Base-by-base conservation (phyloP, 35 echinoderm and acorn worm species). In the Anneissia japonica region DNA sequence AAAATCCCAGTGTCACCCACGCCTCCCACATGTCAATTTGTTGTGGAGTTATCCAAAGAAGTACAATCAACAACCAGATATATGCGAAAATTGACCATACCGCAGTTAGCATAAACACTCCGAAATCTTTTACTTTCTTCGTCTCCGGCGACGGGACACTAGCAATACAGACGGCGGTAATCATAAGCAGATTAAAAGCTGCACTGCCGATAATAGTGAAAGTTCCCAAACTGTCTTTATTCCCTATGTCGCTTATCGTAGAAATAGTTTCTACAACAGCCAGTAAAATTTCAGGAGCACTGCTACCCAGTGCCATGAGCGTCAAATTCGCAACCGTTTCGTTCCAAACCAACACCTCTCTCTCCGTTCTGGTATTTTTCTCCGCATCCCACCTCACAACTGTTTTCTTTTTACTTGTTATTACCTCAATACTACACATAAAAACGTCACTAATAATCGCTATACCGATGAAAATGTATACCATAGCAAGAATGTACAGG, bases 11-110 rank as follows among this genome's bases (percentile, higher is more conserved):
- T 0, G 95, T 98, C 6, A 98, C 87, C 95, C 95, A 98, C 0
- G 95, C 95, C 72, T 98, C 95, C 92, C 86, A 89, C 21, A 93
- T 83, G 30, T 88, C 83, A 10, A 98, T 82, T 36, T 85, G 36
- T 38, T 86, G 89, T 32, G 81, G 92, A 26, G 88, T 38, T 34
- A 80, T 78, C 82, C 79, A 91, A n/a, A 93, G 55, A 14, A 93
- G 80, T 19, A 98, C 95, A 55, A 93, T 32, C 36, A 87, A 85
- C 73, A 98, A 90, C 95, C 95, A 98, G 14, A 98, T 34, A 84
- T 98, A 98, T 56, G 95, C 95, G 88, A 93, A 98, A 85, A 98
- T 94, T 32, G 95, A 98, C 95, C 95, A 98, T 0, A 88, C 76
- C 26, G 95, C 84, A 74, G 95, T 98, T 46, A 98, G 17, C 74